These are phyloP conservation scores for Popillia japonica DNA, from an alignment of 1,140 invertebrate species.

Conservation along the genomic window DNA sequence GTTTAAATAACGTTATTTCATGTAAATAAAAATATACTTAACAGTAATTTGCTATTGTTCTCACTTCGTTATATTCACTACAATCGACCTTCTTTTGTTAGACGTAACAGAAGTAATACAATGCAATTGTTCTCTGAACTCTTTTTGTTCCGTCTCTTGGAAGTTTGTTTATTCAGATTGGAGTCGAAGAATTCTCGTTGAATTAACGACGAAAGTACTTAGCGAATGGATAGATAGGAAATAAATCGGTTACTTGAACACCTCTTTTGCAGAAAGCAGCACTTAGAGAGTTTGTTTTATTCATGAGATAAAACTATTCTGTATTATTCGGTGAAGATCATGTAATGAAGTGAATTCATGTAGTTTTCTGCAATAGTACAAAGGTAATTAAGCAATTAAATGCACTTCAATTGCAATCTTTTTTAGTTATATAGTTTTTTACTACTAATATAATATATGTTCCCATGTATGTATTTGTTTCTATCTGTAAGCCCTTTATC, in stretches of 20 bases:
- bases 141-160: not conserved
- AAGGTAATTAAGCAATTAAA: no score
- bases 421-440: no score
- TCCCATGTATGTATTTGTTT: no score
- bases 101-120: not conserved
- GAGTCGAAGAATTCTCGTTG: not conserved
- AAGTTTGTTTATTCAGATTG: not conserved
- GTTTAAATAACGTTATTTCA: no score
- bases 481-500: no score
- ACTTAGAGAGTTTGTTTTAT: no score
- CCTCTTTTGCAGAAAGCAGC: not conserved
- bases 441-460: no score
- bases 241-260: not conserved
- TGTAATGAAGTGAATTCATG: no score
- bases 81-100: constrained; percentile 9
- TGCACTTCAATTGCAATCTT: no score
- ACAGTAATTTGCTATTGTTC: not conserved
- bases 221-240: not conserved
- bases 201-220: constrained; percentile 2
- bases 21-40: not conserved
- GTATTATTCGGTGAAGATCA: no score
- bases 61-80: not conserved
- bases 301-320: no score
- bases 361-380: no score
- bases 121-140: not conserved